Percentiles rank a stretch among this genome's conserved stretches.
Evolutionary conservation across 2,113 vertebrate genomes (phyloP).

Genomic region (Fulica atra): DNA sequence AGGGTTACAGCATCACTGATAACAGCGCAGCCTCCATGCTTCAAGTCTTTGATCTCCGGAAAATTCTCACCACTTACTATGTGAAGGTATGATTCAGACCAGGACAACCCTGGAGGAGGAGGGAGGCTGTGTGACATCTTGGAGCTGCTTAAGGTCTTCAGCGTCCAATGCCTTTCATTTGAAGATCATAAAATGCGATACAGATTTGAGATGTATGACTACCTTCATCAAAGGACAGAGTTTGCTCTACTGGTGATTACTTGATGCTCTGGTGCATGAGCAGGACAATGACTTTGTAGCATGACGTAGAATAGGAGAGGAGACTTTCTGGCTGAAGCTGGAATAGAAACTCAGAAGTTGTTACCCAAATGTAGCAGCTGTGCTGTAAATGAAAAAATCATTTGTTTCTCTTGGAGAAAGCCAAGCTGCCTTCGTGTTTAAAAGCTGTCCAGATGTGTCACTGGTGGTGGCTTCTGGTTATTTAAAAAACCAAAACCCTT

Average conservation of each 20-base stretch:
- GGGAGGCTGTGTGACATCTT: background rate
- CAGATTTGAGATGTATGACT: background rate
- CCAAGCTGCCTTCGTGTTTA: background rate
- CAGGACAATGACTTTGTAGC: background rate
- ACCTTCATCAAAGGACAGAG: background rate
- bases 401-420: background rate
- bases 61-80: slow-evolving; percentile 89
- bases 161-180: background rate
- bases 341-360: background rate
- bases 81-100: slow-evolving; percentile 77
- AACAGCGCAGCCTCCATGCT: slow-evolving; percentile 91
- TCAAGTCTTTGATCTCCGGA: slow-evolving; percentile 88
- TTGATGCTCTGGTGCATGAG: background rate
- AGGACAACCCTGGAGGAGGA: fast-evolving
- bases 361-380: background rate
- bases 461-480: no score
- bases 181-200: background rate
- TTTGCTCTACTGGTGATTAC: background rate
- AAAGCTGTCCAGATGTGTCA: background rate
- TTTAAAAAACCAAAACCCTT: background rate
- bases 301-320: background rate
- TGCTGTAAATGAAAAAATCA: background rate
- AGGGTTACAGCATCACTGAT: slow-evolving; percentile 90
- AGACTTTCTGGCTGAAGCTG: background rate
- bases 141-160: background rate